Conservation (phyloP, 1,140 invertebrate genomes). For the Drosophila seguyi region DNA sequence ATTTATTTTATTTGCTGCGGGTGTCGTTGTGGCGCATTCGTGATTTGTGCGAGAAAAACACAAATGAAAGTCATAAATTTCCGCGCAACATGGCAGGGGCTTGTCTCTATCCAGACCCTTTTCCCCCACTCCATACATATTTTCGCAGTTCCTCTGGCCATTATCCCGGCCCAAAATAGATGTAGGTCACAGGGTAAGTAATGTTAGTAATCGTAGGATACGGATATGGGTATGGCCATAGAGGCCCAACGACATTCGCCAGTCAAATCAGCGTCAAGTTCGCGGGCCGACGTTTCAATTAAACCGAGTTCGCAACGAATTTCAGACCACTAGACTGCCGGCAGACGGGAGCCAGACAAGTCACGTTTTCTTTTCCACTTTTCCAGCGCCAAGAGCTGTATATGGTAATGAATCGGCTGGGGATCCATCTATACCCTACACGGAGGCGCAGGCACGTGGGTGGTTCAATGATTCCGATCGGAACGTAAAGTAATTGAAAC, state of each 20-base stretch:
- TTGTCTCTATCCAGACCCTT: slow-evolving; percentile 9
- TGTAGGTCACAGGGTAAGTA: slow-evolving; percentile 51
- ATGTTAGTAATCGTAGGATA: slow-evolving; percentile 26
- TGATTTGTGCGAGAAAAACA: slow-evolving; percentile 56
- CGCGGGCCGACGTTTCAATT: slow-evolving; percentile 56
- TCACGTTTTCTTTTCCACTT: slow-evolving; percentile 47
- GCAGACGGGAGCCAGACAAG: slow-evolving; percentile 62
- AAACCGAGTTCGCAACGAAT: slow-evolving; percentile 49
- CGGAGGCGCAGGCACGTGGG: neutral
- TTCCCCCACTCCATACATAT: neutral
- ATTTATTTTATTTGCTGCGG: slow-evolving; percentile 53
- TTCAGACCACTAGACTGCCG: slow-evolving; percentile 39
- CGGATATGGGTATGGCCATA: slow-evolving; percentile 1
- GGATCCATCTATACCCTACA: slow-evolving; percentile 34
- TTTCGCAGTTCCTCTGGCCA: slow-evolving; percentile 1
- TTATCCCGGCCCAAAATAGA: slow-evolving; percentile 15
- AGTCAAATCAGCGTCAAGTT: slow-evolving; percentile 65
- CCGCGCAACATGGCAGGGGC: slow-evolving; percentile 19
- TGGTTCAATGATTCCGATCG: neutral
- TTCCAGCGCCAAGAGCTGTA: slow-evolving; percentile 50
- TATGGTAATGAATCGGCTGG: slow-evolving; percentile 39
- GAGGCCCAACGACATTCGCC: slow-evolving; percentile 42
- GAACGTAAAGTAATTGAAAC: neutral
- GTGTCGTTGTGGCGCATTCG: slow-evolving; percentile 50
- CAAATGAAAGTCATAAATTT: slow-evolving; percentile 78